Percentiles rank a stretch among this genome's conserved stretches.
Conservation (phyloP, 2,113 vertebrate genomes). For the Variabilichromis moorii region DNA sequence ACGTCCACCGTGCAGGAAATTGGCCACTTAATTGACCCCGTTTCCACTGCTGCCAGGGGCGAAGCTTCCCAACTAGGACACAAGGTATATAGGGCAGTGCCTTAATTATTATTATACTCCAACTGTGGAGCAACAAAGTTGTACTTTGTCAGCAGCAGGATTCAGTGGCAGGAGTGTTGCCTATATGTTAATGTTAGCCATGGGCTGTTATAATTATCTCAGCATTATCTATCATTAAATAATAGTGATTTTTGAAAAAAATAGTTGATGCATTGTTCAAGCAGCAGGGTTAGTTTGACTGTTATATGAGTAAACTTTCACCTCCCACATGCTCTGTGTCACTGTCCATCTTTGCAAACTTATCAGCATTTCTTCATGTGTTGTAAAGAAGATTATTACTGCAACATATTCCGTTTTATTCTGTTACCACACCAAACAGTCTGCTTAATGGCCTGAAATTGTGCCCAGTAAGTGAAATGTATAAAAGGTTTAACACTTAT, state of each 20-base stretch:
- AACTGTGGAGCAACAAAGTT: background rate
- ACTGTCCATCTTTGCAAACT: background rate
- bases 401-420: background rate
- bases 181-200: background rate
- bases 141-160: background rate
- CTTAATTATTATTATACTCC: conserved; percentile 22
- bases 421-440: background rate
- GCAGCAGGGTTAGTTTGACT: background rate
- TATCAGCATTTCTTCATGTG: background rate
- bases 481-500: background rate
- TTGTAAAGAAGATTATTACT: background rate
- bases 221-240: background rate
- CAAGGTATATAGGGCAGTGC: conserved; percentile 77
- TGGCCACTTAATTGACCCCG: conserved; percentile 92
- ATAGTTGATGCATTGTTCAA: background rate
- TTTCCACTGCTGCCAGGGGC: conserved; percentile 88
- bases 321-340: background rate
- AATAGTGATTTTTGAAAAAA: background rate
- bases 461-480: background rate
- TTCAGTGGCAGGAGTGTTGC: background rate
- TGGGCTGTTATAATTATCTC: background rate
- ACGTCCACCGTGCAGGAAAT: conserved; percentile 96
- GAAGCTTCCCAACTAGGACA: conserved; percentile 97
- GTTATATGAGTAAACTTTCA: background rate
- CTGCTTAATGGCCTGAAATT: background rate